Base-by-base conservation (phyloP, 2,888 invertebrate genomes). In the Cephus runcator region DNA sequence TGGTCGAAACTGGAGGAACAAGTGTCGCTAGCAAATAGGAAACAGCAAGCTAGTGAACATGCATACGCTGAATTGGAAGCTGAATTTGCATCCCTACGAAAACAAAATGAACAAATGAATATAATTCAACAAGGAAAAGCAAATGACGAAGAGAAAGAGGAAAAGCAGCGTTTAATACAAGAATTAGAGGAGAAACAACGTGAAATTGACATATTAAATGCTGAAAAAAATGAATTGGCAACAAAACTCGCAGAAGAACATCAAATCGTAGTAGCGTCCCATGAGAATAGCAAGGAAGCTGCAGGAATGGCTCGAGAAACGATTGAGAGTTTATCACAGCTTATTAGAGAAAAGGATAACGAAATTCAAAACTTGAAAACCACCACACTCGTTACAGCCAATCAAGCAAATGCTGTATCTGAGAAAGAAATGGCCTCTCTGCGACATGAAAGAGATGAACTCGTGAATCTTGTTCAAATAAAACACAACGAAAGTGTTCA, bases 401-500 rank as follows among this genome's bases (percentile, higher is more conserved):
- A 81, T 30, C 33, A 35, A 12, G 68, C 73, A 6, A 77, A 77
- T 33, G 34, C 75, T 6, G 82, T 85, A 69, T 79, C 81, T 31
- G 82, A 85, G 0, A 77, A 77, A 40, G 84, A 86, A 11, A 77
- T 90, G 40, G 34, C 79, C 0, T 76, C 81, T 34, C 78, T 94
- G 2, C 92, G 91, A 73, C 90, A 92, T 11, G 95, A 95, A 85
- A 95, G 96, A 87, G 94, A 94, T 73, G 94, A 97, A 86, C 92
- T 96, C n/a, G 94, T 95, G 30, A 94, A 93, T 82, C 92, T 95
- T 15, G 92, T 98, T 0, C 96, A 96, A 86, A 93, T 95, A 78
- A 98, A 98, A 91, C 97, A 98, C 87, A 94, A 96, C 79, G 98
- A 98, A 92, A 97, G 95, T 88, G 91, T 97, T 36, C 94, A 95